These are phyloP conservation scores for Epinotia nisella DNA, from an alignment of 2,888 invertebrate species.

Conservation along the genomic window DNA sequence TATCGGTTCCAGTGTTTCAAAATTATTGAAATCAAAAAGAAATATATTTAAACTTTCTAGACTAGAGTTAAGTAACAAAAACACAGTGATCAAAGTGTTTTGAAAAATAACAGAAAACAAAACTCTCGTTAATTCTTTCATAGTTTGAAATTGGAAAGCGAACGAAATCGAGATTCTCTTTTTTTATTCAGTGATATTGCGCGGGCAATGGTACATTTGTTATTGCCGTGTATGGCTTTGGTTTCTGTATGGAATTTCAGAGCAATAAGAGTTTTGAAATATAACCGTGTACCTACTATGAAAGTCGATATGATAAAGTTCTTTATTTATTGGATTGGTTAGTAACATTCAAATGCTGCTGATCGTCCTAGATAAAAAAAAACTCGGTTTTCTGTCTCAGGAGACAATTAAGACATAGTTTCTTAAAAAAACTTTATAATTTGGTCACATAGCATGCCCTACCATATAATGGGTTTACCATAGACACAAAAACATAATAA, in stretches of 20 bases:
- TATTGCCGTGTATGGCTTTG: slow-evolving; percentile 1
- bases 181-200: slow-evolving; percentile 3
- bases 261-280: slow-evolving; percentile 4
- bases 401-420: no score
- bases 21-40: no score
- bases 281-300: not conserved
- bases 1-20: no score
- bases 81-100: not conserved
- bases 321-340: not conserved
- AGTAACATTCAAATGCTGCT: no score
- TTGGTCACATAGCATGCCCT: no score
- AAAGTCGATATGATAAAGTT: not conserved
- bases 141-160: slow-evolving; percentile 13
- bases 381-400: no score
- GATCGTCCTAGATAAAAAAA: no score
- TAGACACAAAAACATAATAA: no score
- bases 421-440: no score
- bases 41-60: no score
- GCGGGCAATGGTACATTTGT: not conserved
- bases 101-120: not conserved
- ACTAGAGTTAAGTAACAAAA: not conserved
- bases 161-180: not conserved
- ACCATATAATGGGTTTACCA: no score
- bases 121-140: not conserved
- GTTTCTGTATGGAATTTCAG: not conserved